These are phyloP conservation scores for Acanthochromis polyacanthus DNA, from an alignment of 2,113 vertebrate species.

Conservation along the genomic window DNA sequence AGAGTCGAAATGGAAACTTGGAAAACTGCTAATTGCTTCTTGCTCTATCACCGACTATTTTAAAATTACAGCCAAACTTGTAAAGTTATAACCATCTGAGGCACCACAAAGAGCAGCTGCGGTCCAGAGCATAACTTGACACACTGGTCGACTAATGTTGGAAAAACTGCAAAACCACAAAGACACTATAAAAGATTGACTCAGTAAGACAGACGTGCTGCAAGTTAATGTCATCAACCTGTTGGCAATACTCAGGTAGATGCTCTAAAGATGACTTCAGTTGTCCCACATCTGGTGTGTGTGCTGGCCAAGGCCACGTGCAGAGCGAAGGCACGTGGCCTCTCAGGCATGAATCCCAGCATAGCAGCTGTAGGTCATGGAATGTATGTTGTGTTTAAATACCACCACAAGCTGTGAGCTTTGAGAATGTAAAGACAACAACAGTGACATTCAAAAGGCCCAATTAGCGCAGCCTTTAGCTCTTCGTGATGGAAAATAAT, in stretches of 20 bases:
- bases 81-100: not conserved
- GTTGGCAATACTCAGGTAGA: conserved; percentile 6
- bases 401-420: conserved; percentile 54
- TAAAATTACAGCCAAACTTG: not conserved
- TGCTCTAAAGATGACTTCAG: not conserved
- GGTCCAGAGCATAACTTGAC: not conserved
- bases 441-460: not conserved
- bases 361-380: not conserved
- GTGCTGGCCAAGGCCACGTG: not conserved
- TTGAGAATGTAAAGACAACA: conserved; percentile 12
- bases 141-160: not conserved
- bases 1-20: conserved; percentile 30
- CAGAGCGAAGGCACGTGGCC: conserved; percentile 4
- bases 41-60: conserved; percentile 5
- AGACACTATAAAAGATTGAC: not conserved
- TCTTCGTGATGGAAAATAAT: conserved; percentile 1
- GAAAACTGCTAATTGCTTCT: conserved; percentile 6
- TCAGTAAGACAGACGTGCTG: not conserved
- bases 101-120: conserved; percentile 6
- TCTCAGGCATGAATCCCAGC: not conserved
- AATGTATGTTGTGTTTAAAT: conserved; percentile 42
- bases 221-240: conserved; percentile 25
- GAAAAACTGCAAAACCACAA: not conserved
- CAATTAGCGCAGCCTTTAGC: conserved; percentile 36
- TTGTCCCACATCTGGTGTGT: not conserved